phyloP scores from a whole-genome alignment of 1,140 invertebrate species.

The Trichonephila clavipes region DNA sequence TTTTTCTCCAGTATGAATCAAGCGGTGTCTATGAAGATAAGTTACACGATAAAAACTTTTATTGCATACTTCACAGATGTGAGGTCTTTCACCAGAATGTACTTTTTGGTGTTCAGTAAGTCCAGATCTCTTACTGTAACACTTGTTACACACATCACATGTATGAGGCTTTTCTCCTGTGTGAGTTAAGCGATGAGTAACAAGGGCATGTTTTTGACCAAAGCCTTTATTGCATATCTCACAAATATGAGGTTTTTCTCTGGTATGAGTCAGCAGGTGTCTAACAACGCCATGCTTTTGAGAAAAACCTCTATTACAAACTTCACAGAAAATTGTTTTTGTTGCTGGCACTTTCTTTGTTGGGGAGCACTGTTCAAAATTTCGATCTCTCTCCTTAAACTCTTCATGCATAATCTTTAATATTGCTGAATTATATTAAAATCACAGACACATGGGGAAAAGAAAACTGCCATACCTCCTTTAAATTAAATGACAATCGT shows the following conservation, averaged over 20 bases:
- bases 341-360: no score
- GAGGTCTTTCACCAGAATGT: background rate
- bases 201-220: background rate
- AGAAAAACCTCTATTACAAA: background rate
- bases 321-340: background rate
- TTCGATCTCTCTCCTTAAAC: no score
- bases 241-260: background rate
- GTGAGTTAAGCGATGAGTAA: background rate
- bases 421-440: no score
- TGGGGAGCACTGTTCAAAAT: no score
- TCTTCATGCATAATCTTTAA: no score
- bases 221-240: constrained; percentile 6
- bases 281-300: background rate
- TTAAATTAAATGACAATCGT: no score
- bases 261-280: background rate
- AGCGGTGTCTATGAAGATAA: background rate
- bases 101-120: background rate
- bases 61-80: background rate
- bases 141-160: background rate
- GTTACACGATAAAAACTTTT: background rate
- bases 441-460: no score
- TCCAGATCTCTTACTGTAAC: background rate
- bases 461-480: no score
- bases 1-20: background rate
- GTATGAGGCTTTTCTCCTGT: background rate